Evolutionary conservation across 2,888 invertebrate species (phyloP).

Genomic region (Abscondita cerata): DNA sequence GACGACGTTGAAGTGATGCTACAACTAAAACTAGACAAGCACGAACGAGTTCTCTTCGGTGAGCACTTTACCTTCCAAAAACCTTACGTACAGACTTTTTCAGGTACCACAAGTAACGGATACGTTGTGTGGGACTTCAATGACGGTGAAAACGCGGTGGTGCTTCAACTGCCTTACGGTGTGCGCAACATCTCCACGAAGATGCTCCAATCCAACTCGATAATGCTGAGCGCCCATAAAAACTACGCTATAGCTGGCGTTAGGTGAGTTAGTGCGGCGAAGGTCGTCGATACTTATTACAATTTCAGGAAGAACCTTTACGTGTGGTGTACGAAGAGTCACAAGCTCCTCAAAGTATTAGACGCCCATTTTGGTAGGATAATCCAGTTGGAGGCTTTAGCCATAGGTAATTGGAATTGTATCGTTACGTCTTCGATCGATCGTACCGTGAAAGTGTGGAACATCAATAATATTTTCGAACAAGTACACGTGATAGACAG

Average conservation of each 20-base stretch:
- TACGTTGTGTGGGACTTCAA: conserved; percentile 84
- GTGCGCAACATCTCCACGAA: conserved; percentile 92
- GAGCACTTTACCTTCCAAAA: conserved; percentile 33
- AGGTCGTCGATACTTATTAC: no score
- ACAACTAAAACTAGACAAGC: conserved; percentile 82
- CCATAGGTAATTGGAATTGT: conserved; percentile 89
- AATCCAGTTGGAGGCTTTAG: conserved; percentile 87
- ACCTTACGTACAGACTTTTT: conserved; percentile 7
- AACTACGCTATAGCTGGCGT: conserved; percentile 96
- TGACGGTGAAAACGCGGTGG: conserved; percentile 65
- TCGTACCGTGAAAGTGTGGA: conserved; percentile 98
- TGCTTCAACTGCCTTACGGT: conserved; percentile 80
- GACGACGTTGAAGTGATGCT: conserved; percentile 79
- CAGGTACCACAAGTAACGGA: conserved; percentile 80
- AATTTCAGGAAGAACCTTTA: conserved; percentile 82
- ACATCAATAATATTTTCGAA: conserved; percentile 98
- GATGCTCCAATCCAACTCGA: conserved; percentile 88
- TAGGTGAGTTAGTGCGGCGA: conserved; percentile 69
- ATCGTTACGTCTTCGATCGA: conserved; percentile 97
- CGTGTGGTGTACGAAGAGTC: conserved; percentile 87
- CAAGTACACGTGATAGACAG: conserved; percentile 95
- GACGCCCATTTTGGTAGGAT: conserved; percentile 98
- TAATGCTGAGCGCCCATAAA: conserved; percentile 89
- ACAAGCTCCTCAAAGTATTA: conserved; percentile 85
- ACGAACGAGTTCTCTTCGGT: conserved; percentile 82